These are phyloP conservation scores for Muntiacus muntjak DNA, from an alignment of 2,113 vertebrate genomes.

Conservation along the genomic window DNA sequence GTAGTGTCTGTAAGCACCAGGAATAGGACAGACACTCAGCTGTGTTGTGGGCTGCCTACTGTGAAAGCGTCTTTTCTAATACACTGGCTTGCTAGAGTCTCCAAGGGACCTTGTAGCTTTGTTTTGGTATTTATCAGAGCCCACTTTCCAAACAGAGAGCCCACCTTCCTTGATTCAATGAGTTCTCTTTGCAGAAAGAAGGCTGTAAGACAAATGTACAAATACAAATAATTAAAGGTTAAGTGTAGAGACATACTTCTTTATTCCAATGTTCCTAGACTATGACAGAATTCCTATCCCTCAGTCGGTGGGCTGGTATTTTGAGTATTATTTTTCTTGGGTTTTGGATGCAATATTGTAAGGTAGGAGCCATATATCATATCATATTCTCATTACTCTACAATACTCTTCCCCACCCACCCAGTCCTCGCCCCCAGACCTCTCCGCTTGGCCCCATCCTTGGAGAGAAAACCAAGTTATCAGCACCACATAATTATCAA, in stretches of 20 bases:
- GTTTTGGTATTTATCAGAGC: background rate
- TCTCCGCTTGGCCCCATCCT: background rate
- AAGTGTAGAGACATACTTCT: background rate
- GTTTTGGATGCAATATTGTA: background rate
- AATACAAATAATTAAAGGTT: background rate
- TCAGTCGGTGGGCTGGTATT: background rate
- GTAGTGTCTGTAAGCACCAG: background rate
- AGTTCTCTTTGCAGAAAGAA: background rate
- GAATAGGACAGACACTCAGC: background rate
- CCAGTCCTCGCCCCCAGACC: background rate
- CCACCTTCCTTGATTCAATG: background rate
- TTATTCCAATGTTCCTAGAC: background rate
- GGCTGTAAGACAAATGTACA: background rate
- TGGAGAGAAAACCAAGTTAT: background rate
- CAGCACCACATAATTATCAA: background rate
- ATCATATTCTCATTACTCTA: background rate
- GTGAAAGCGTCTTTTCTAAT: background rate
- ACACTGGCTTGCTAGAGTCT: background rate
- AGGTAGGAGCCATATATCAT: background rate
- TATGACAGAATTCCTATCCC: background rate
- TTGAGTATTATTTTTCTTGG: background rate
- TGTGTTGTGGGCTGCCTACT: background rate
- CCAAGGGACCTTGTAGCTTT: background rate
- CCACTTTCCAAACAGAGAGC: background rate
- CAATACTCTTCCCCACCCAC: background rate